Conservation (phyloP, 2,888 invertebrate species). For the Smittia sp. region DNA sequence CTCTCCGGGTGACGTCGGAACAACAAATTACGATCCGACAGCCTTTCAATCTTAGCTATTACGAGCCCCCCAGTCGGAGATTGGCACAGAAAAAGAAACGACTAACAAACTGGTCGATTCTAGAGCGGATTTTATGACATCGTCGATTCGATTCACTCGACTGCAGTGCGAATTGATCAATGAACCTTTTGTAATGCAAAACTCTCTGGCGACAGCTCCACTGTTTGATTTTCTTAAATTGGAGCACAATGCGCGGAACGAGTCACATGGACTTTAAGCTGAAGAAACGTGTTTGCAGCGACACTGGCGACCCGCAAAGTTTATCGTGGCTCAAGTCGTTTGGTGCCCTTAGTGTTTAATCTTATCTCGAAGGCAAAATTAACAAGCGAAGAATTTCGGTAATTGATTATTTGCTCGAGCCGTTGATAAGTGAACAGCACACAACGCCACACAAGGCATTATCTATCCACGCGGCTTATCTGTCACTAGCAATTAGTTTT, state of each 20-base stretch:
- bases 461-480: neutral
- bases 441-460: neutral
- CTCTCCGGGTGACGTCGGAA: neutral
- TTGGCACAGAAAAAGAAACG: too few relatives aligned
- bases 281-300: neutral
- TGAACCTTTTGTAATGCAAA: constrained; percentile 27
- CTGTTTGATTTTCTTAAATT: neutral
- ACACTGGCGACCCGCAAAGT: neutral
- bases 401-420: neutral
- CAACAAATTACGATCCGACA: too few relatives aligned
- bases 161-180: neutral
- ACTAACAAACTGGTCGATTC: too few relatives aligned
- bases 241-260: neutral
- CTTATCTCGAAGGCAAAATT: neutral
- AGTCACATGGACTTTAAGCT: neutral
- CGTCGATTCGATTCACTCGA: neutral
- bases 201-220: neutral
- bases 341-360: neutral
- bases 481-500: neutral
- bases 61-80: too few relatives aligned
- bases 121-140: too few relatives aligned
- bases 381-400: neutral
- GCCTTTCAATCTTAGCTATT: too few relatives aligned
- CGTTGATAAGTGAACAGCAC: neutral
- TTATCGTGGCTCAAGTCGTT: neutral